Base-by-base conservation (phyloP, 2,113 vertebrate genomes). In the Struthidea cinerea region DNA sequence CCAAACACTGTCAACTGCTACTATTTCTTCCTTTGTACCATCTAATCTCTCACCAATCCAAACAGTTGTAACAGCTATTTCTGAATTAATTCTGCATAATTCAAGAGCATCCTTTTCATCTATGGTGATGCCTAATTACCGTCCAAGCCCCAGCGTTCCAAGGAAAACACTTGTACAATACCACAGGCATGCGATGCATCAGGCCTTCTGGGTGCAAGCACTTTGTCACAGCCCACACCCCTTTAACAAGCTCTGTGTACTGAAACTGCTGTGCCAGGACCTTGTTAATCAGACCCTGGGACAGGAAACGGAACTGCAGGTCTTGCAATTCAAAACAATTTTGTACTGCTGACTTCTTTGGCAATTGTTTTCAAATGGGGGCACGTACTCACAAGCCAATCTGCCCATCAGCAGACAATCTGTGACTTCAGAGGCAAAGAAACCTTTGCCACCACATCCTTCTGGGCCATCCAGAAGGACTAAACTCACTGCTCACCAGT, bases 71-170 rank as follows among this genome's bases (percentile, higher is more conserved):
- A 85, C 30, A 76, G 39, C 32, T 86, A 73, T 39, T 77, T 74
- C 79, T 63, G 37, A 81, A 70, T 65, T 69, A 53, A 86, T 74
- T 86, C 68, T 77, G 39, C 42, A 6, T 44, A 57, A 90, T 35
- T 80, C 63, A 74, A 67, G 33, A 87, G 21, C 21, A 86, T 47
- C 39, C 28, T 39, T 39, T 69, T 87, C 35, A 67, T 50, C n/a
- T 35, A 5, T 24, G 39, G n/a, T 50, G 35, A 42, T 46, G 20
- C 5, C 39, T 12, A 76, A 70, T 11, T 65, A 33, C 11, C 35
- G 59, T 47, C 50, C 1, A 3, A 86, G 60, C 4, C 14, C 18
- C 0, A 0, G 9, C 0, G 0, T 57, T 69, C 68, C 88, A 92
- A 49, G 27, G 17, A 50, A 79, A 73, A 63, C 14, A 52, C 10